Conservation (phyloP, 2,888 invertebrate genomes). For the Hyalella azteca region DNA sequence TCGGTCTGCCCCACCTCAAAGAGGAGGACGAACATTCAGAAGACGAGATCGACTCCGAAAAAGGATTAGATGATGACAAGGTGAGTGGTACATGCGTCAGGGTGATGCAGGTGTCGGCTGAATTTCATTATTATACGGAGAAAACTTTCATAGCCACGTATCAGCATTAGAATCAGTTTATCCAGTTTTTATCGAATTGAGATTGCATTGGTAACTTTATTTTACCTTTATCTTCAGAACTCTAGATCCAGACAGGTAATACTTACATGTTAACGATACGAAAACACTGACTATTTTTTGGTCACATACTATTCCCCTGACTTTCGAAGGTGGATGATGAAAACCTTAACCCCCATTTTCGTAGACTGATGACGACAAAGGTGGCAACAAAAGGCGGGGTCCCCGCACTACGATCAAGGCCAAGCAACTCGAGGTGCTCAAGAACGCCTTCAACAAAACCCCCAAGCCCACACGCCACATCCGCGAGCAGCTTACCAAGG, state of each 20-base stretch:
- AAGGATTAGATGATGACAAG: conserved; percentile 50
- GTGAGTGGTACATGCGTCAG: too few relatives aligned
- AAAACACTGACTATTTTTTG: too few relatives aligned
- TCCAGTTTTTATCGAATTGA: too few relatives aligned
- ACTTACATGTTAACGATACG: too few relatives aligned
- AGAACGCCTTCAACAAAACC: conserved; percentile 97
- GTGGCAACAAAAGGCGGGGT: conserved; percentile 88
- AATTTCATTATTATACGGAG: too few relatives aligned
- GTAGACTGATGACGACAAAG: conserved; percentile 39
- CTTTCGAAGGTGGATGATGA: not conserved
- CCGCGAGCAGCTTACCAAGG: conserved; percentile 97
- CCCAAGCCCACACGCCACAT: conserved; percentile 99
- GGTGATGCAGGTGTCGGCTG: too few relatives aligned
- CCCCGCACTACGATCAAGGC: conserved; percentile 99
- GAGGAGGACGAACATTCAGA: conserved; percentile 54
- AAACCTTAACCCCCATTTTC: not conserved
- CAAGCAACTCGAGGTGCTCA: conserved; percentile 97
- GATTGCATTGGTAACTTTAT: too few relatives aligned
- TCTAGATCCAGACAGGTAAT: too few relatives aligned
- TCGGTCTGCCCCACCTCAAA: conserved; percentile 42
- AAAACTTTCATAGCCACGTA: too few relatives aligned
- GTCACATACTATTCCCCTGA: too few relatives aligned
- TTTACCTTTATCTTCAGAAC: too few relatives aligned
- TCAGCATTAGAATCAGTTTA: too few relatives aligned
- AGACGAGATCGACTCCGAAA: conserved; percentile 48